Conservation (phyloP, 2,797 vertebrate genomes). For the Acipenser transmontanus region DNA sequence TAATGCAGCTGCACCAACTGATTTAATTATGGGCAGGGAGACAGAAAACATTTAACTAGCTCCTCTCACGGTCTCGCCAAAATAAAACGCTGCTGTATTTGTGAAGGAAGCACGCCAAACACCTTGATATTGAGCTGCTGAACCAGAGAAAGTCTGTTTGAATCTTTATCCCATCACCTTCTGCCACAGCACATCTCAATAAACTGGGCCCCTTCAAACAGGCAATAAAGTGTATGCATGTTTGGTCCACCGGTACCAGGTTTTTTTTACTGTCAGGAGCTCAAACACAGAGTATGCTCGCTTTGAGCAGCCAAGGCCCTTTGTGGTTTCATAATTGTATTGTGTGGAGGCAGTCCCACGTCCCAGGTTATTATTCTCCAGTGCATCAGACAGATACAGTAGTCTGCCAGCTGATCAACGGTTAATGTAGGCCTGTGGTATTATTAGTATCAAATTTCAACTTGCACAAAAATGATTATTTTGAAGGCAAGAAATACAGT, state of each 20-base stretch:
- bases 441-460: slow-evolving; percentile 3
- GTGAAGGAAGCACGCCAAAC: too few species aligned
- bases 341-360: slow-evolving; percentile 14
- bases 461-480: not conserved
- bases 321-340: slow-evolving; percentile 8
- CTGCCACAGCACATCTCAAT: too few species aligned
- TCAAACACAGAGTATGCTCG: not conserved
- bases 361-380: slow-evolving; percentile 18
- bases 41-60: too few species aligned
- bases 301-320: not conserved
- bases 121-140: too few species aligned
- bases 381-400: slow-evolving; percentile 10
- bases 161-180: too few species aligned
- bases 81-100: too few species aligned
- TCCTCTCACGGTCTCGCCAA: too few species aligned
- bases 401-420: slow-evolving; percentile 14
- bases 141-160: too few species aligned
- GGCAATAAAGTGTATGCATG: not conserved
- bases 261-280: not conserved
- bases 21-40: too few species aligned
- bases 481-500: not conserved
- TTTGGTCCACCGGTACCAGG: not conserved
- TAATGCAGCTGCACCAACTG: too few species aligned
- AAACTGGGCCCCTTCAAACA: too few species aligned
- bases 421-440: not conserved